These are phyloP conservation scores for Lathronympha strigana DNA, from an alignment of 2,888 invertebrate genomes.

Conservation along the genomic window DNA sequence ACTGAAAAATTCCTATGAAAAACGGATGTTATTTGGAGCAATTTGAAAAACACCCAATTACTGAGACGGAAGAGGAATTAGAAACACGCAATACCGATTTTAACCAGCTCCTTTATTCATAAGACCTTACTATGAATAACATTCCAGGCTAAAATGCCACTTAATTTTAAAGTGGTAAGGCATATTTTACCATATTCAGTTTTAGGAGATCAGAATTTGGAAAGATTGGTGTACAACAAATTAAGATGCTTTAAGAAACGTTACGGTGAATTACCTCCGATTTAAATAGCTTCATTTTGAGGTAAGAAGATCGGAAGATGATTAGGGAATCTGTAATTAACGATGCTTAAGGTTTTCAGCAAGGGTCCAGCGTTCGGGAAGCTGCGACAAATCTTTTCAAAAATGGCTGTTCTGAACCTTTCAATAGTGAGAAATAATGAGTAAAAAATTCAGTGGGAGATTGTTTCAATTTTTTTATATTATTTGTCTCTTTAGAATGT, in stretches of 20 bases:
- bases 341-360: neutral
- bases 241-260: neutral
- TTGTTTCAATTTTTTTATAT: too few species aligned
- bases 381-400: too few species aligned
- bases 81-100: slow-evolving; percentile 53
- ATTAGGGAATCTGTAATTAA: slow-evolving; percentile 1
- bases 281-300: slow-evolving; percentile 17
- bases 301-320: neutral
- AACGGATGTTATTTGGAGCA: slow-evolving; percentile 52
- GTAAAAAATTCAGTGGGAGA: too few species aligned
- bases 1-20: slow-evolving; percentile 32
- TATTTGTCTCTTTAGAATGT: too few species aligned
- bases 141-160: neutral
- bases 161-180: neutral
- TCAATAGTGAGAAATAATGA: too few species aligned
- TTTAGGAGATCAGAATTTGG: neutral
- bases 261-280: neutral
- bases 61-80: slow-evolving; percentile 58
- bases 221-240: neutral
- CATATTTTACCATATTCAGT: neutral
- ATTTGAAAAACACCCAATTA: slow-evolving; percentile 68
- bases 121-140: neutral
- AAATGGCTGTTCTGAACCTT: too few species aligned
- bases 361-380: too few species aligned
- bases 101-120: neutral